These are phyloP conservation scores for Beaufortia kweichowensis DNA, from an alignment of 2,113 vertebrate genomes.

Conservation along the genomic window DNA sequence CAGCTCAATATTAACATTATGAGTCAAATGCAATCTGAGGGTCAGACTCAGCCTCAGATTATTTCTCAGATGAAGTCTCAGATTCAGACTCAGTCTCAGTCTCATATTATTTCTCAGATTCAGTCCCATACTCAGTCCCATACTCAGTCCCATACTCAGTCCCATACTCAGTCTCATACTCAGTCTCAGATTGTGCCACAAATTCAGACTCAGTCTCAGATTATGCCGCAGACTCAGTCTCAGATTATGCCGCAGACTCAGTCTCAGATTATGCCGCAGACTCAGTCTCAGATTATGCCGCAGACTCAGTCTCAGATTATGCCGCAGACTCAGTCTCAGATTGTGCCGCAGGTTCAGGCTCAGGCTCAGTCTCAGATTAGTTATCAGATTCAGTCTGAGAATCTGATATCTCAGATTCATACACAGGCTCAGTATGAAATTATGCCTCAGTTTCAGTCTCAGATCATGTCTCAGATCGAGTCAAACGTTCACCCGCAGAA, in stretches of 20 bases:
- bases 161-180: background rate
- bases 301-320: conserved; percentile 2
- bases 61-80: conserved; percentile 11
- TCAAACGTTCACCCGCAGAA: background rate
- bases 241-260: background rate
- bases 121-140: background rate
- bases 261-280: conserved; percentile 23
- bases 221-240: background rate
- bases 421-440: background rate
- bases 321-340: background rate
- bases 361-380: too few relatives aligned
- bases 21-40: conserved; percentile 49
- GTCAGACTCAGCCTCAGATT: conserved; percentile 22
- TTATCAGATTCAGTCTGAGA: background rate
- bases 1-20: conserved; percentile 58
- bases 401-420: background rate
- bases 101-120: background rate
- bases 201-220: background rate
- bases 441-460: background rate
- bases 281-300: background rate
- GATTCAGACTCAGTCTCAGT: background rate
- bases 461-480: background rate
- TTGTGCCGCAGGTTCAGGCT: background rate
- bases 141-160: background rate
- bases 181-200: background rate